Base-by-base conservation (phyloP, 2,113 vertebrate species). In the Cyprinus carpio region DNA sequence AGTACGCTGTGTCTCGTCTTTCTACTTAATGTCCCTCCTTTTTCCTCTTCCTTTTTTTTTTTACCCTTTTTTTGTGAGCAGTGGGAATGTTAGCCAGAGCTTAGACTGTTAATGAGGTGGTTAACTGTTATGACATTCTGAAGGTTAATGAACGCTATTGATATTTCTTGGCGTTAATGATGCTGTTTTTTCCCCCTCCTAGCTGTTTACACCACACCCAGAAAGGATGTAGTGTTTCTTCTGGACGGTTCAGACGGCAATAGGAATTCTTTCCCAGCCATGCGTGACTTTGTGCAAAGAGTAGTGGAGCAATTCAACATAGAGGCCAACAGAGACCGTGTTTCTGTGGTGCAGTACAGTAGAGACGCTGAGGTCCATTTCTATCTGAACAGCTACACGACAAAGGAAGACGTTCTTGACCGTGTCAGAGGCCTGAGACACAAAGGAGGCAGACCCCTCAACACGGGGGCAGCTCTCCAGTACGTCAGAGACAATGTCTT, bases 181-280 rank as follows among this genome's bases (percentile, higher is more conserved):
- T 18, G 49, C 60, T 78, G 58, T 79, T 75, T 79, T 75, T 3
- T 18, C 25, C 16, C 25, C 20, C 1, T 51, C n/a, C 23, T 20
- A 77, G 78, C 60, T 64, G 58, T 20, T 5, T 11, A 81, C n/a
- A 20, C 6, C 6, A 10, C 1, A 25, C 78, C 49, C 29, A 83
- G 64, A 78, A 88, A 79, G 27, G 89, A 90, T 13, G 27, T 90
- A 27, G 90, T 90, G 29, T 85, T 90, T 54, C 89, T 95, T 8
- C 56, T 95, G 71, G 94, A 93, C 91, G 92, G 91, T 84, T 94
- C 93, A 86, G 90, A 92, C 84, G 54, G 89, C 54, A 92, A 58
- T 12, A 87, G 31, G 29, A 86, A 87, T 62, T 75, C 84, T 31
- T 86, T 90, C 89, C 85, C 84, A 85, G 79, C 86, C 1, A 78